Conservation (phyloP, 2,888 invertebrate species). For the Amaurobius ferox region DNA sequence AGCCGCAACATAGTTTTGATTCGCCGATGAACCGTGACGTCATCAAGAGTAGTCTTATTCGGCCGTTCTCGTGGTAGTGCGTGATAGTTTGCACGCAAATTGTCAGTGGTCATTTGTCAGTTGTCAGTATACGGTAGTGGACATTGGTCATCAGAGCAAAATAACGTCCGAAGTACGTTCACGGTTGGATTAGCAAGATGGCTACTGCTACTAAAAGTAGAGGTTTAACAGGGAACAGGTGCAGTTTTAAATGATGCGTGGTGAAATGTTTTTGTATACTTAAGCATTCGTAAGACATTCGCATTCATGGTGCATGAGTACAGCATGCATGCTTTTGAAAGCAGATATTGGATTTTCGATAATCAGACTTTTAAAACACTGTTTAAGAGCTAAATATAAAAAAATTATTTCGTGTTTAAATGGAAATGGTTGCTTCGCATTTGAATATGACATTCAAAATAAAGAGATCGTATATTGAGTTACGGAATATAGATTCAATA, state of each 20-base stretch:
- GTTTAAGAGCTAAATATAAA: too few relatives aligned
- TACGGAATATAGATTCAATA: too few relatives aligned
- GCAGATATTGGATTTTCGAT: too few relatives aligned
- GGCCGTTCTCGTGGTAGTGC: not conserved
- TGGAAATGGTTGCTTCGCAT: too few relatives aligned
- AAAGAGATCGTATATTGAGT: too few relatives aligned
- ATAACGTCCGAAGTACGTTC: constrained; percentile 5
- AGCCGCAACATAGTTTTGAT: not conserved
- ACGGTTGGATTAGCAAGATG: not conserved
- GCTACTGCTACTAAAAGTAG: not conserved
- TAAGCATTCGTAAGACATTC: too few relatives aligned
- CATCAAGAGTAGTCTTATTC: not conserved
- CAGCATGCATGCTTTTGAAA: too few relatives aligned
- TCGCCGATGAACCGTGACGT: not conserved
- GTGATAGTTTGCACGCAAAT: constrained; percentile 9
- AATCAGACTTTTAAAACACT: too few relatives aligned
- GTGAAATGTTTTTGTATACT: too few relatives aligned
- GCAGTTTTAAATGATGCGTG: not conserved
- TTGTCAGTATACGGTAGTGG: not conserved
- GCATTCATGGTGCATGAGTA: too few relatives aligned
- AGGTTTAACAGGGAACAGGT: not conserved
- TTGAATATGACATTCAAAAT: too few relatives aligned
- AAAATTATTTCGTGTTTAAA: too few relatives aligned
- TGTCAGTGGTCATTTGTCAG: constrained; percentile 17
- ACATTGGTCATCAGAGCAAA: constrained; percentile 3